Conservation (phyloP, 2,797 vertebrate genomes). For the Intellagama lesueurii region DNA sequence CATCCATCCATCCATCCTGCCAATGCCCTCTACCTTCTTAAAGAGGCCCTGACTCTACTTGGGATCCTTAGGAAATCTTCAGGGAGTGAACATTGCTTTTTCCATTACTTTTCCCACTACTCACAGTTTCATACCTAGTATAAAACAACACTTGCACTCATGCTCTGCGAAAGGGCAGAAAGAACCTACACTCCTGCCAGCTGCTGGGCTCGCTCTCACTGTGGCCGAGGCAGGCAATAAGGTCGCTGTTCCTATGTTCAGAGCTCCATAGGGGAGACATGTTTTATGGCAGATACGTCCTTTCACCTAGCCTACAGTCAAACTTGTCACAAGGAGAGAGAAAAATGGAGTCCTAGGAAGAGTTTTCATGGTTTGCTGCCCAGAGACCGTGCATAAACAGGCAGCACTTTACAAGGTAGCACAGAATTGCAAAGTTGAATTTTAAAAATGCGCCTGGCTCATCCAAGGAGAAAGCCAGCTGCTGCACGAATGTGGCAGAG, state of each 20-base stretch:
- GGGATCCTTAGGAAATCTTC: conserved; percentile 2
- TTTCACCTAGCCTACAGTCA: conserved; percentile 12
- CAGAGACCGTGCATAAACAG: conserved; percentile 2
- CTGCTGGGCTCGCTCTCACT: conserved; percentile 2
- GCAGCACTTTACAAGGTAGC: conserved; percentile 8
- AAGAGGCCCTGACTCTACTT: not conserved
- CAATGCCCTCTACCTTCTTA: not conserved
- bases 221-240: conserved; percentile 10
- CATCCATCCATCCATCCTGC: not conserved
- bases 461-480: conserved; percentile 13
- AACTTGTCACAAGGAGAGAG: not conserved
- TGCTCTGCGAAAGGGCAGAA: not conserved
- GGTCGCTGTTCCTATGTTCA: conserved; percentile 14
- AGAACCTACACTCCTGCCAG: not conserved
- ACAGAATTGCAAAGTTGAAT: not conserved
- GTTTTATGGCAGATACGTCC: not conserved
- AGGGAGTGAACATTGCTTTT: not conserved
- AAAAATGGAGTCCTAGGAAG: not conserved
- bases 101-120: too few relatives aligned
- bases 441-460: not conserved
- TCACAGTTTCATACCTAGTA: not conserved
- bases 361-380: conserved; percentile 1
- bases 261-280: conserved; percentile 4
- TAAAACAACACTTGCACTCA: too few relatives aligned
- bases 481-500: conserved; percentile 9